Evolutionary conservation across 2,113 vertebrate genomes (phyloP), one percentile per base, ranked within the genome.

Genomic region (Sylvilagus bachmani): DNA sequence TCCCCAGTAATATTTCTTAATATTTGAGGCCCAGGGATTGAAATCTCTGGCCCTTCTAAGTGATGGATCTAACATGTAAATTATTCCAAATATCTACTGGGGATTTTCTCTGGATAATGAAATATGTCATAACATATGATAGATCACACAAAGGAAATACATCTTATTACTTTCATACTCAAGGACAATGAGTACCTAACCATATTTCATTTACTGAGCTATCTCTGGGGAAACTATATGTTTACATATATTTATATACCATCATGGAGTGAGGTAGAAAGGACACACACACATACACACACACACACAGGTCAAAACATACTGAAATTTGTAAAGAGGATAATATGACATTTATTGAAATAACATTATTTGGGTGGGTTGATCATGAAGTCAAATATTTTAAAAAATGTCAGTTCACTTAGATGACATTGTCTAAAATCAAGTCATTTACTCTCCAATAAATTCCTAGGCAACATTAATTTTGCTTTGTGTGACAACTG

Each of bases 401-500:
- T 9, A 71, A 80, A 91, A 90, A 74, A 24, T 25, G 12, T 93
- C 27, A 91, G 8, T 77, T 86, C 25, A 2, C 5, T 10, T n/a
- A 21, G 10, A 84, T 84, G 51, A 66, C 13, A 55, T 85, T 92
- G 83, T 83, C 55, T 89, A 36, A 82, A 82, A 89, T 88, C 19
- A 87, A 95, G 9, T 75, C 36, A 92, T 53, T 70, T 49, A 44
- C 6, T 81, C 9, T 66, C 27, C 29, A 71, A n/a, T 73, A 84
- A 89, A 91, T 81, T 86, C 55, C 25, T n/a, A 81, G 5, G 74
- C 21, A 84, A 5, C 10, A 64, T 79, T 96, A 3, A 36, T 90
- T 96, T 95, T 64, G 16, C 16, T 83, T 73, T 64, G 1, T 69
- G 0, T 93, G 49, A 71, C 21, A 94, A 80, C 3, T 90, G 27